Percentiles rank a stretch among this genome's conserved stretches.
phyloP scores from a whole-genome alignment of 2,888 invertebrate species.

The Xestia ashworthii region DNA sequence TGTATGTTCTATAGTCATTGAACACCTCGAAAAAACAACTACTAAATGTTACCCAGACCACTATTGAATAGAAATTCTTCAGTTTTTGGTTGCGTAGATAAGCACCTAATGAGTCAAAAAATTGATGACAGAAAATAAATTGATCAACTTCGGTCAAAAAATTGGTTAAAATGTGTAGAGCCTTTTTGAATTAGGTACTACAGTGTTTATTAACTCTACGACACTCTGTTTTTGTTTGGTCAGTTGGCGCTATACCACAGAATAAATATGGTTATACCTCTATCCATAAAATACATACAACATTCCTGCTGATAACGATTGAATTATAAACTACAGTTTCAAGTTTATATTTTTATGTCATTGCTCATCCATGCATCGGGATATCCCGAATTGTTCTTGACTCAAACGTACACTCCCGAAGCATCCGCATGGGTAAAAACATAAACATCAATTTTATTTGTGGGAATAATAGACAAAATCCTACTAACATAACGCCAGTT shows the following conservation, averaged over 20 bases:
- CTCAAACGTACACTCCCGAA: constrained; percentile 9
- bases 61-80: background rate
- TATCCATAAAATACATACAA: background rate
- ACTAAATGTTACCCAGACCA: background rate
- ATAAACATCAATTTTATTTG: background rate
- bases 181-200: background rate
- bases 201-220: background rate
- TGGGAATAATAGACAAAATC: background rate
- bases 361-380: background rate
- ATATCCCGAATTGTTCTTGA: constrained; percentile 2
- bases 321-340: background rate
- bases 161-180: background rate
- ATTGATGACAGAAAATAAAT: too few relatives aligned
- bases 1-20: background rate
- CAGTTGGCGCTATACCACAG: background rate
- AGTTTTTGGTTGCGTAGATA: background rate
- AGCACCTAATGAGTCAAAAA: too few relatives aligned
- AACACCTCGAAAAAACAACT: background rate
- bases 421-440: background rate
- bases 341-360: background rate
- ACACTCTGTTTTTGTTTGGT: constrained; percentile 3
- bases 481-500: background rate
- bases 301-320: background rate
- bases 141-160: too few relatives aligned
- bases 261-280: too few relatives aligned